Conservation (phyloP, 92 coral and sea anemone genomes). For the Diadumene lineata region DNA sequence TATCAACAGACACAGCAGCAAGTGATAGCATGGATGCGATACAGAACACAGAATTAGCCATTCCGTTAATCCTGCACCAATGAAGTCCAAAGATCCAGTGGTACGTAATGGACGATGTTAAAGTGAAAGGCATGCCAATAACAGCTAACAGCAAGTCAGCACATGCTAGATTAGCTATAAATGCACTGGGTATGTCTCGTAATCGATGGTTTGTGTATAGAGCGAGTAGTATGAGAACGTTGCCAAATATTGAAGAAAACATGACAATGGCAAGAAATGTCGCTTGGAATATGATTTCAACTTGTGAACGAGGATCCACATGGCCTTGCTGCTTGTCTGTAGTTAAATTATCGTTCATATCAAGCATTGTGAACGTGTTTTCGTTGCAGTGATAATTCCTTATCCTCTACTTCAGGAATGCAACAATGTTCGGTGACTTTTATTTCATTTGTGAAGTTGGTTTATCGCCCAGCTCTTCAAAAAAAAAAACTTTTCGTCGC, state of each 20-base stretch:
- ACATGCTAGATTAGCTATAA: conserved; percentile 81
- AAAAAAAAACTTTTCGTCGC: too few relatives aligned
- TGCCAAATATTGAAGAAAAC: conserved; percentile 74
- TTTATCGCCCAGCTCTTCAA: too few relatives aligned
- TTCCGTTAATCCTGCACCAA: conserved; percentile 80
- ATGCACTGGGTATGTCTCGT: conserved; percentile 68
- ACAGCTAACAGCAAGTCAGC: conserved; percentile 79
- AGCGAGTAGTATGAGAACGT: conserved; percentile 72
- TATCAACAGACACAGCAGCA: conserved; percentile 83
- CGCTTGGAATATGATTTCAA: conserved; percentile 69
- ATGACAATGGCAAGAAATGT: conserved; percentile 58
- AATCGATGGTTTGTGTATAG: conserved; percentile 66
- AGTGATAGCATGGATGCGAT: conserved; percentile 82
- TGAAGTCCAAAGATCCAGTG: conserved; percentile 69
- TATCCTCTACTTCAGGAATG: not conserved
- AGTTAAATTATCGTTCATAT: not conserved
- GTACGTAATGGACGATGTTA: conserved; percentile 75
- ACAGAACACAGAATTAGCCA: conserved; percentile 74
- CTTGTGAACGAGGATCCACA: conserved; percentile 55
- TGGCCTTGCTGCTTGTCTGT: not conserved
- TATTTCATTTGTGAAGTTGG: not conserved
- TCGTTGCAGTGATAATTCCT: not conserved
- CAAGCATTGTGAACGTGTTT: not conserved
- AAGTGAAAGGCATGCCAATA: conserved; percentile 82
- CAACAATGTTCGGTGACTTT: not conserved